Evolutionary conservation across 2,113 vertebrate genomes (phyloP).

Genomic region (Burhinus oedicnemus): DNA sequence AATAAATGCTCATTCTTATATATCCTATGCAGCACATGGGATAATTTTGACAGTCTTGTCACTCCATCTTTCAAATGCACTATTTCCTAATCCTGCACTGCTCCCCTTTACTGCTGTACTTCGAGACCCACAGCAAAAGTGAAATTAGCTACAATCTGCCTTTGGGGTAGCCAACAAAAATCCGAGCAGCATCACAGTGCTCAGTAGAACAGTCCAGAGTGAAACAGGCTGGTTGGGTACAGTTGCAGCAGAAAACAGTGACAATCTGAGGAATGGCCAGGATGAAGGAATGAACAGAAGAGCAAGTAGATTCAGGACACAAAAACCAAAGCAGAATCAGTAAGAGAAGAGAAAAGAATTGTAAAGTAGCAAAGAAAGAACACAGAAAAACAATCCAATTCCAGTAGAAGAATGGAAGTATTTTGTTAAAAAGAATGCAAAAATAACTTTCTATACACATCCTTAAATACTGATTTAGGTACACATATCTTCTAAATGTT

Average conservation of each 20-base stretch:
- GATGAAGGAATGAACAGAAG: background rate
- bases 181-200: background rate
- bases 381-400: background rate
- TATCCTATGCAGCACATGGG: rapidly evolving
- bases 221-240: background rate
- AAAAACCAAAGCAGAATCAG: background rate
- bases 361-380: background rate
- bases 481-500: background rate
- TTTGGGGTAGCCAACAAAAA: background rate
- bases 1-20: background rate
- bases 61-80: background rate
- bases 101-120: background rate
- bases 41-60: background rate
- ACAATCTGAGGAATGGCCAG: background rate
- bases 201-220: background rate
- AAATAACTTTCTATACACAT: background rate
- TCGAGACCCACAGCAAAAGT: background rate
- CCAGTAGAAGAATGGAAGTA: background rate
- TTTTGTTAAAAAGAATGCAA: background rate
- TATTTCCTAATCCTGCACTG: conserved; percentile 9
- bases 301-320: background rate
- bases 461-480: background rate
- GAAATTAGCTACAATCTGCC: background rate
- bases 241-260: background rate
- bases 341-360: background rate